phyloP scores from a whole-genome alignment of 2,797 vertebrate genomes.

The Pachyuromys duprasi region DNA sequence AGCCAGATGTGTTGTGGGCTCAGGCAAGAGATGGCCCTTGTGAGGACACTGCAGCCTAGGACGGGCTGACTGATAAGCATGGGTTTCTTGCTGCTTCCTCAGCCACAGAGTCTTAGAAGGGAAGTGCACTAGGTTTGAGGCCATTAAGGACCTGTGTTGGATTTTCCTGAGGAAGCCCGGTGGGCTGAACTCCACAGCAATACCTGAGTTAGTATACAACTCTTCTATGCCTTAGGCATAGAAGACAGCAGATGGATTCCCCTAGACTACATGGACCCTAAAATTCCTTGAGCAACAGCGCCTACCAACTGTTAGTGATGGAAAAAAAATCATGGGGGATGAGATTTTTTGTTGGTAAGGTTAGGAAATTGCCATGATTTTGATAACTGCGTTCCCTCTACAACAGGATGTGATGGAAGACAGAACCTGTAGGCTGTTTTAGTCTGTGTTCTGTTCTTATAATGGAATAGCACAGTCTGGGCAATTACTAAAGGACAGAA shows the following conservation, averaged over 20 bases:
- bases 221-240: neutral
- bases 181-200: neutral
- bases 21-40: neutral
- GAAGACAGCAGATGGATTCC: neutral
- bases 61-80: neutral
- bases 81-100: neutral
- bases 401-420: neutral
- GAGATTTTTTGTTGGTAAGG: constrained; percentile 27
- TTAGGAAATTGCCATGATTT: neutral
- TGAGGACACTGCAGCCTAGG: neutral
- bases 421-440: neutral
- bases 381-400: neutral
- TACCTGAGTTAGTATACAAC: neutral
- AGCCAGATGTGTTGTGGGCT: neutral
- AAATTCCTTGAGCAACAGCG: constrained; percentile 1
- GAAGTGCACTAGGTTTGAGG: neutral
- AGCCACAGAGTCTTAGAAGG: neutral
- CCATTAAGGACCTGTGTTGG: neutral
- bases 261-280: neutral
- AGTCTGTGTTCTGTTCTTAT: neutral
- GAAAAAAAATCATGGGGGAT: constrained; percentile 17
- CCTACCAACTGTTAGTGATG: neutral
- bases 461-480: neutral
- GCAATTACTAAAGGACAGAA: neutral
- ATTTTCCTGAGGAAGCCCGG: neutral